Percentiles rank a stretch among this genome's conserved stretches.
Evolutionary conservation across 2,888 invertebrate species (phyloP).

Genomic region (Drosophila siamana): DNA sequence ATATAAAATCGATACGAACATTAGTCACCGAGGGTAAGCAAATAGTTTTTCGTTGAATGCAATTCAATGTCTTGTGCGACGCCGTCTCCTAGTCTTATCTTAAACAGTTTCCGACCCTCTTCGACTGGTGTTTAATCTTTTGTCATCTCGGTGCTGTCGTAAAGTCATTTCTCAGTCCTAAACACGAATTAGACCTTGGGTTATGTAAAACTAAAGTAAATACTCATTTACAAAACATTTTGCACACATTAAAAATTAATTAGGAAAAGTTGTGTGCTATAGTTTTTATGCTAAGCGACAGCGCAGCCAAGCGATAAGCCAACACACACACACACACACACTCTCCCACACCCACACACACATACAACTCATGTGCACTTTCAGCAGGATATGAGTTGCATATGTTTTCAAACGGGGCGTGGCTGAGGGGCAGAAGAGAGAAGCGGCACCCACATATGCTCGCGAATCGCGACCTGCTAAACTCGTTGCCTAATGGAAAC

Average conservation of each 20-base stretch:
- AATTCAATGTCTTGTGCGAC: not conserved
- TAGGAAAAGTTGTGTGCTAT: conserved; percentile 66
- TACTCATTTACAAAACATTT: conserved; percentile 70
- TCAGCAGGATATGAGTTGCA: conserved; percentile 10
- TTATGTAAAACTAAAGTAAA: conserved; percentile 39
- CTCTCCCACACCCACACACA: conserved; percentile 12
- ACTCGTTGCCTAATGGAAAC: conserved; percentile 56
- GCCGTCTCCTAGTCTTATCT: no score
- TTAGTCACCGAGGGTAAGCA: no score
- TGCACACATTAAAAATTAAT: conserved; percentile 77
- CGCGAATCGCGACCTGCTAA: conserved; percentile 52
- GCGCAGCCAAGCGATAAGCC: conserved; percentile 69
- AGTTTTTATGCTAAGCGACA: conserved; percentile 72
- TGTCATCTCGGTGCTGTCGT: conserved; percentile 4
- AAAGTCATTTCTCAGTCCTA: conserved; percentile 6
- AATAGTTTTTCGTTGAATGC: no score
- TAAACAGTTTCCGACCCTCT: not conserved
- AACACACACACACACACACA: conserved; percentile 20
- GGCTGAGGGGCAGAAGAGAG: not conserved
- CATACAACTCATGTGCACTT: not conserved
- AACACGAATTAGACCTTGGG: not conserved
- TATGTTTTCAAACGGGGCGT: not conserved
- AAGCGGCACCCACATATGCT: conserved; percentile 46
- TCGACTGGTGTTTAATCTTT: not conserved
- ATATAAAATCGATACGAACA: not conserved